These are phyloP conservation scores for Hermetia illucens DNA, from an alignment of 1,140 invertebrate genomes.

Conservation along the genomic window DNA sequence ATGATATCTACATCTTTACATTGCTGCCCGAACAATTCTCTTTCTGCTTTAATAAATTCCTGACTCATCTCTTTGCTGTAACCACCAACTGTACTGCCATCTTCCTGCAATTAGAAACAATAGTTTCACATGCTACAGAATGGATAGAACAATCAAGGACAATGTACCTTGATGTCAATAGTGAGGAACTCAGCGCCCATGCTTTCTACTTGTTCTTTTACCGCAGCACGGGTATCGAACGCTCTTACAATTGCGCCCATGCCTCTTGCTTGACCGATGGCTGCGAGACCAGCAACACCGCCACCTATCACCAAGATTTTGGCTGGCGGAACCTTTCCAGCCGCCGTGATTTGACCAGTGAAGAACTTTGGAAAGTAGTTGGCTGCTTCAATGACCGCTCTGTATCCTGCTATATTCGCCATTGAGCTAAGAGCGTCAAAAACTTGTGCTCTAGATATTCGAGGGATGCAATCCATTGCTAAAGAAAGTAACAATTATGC, in stretches of 20 bases:
- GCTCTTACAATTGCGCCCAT: slow-evolving; percentile 81
- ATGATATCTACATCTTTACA: slow-evolving; percentile 67
- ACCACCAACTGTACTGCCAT: slow-evolving; percentile 68
- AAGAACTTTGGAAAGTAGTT: slow-evolving; percentile 84
- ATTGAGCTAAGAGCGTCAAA: slow-evolving; percentile 86
- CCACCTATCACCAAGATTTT: slow-evolving; percentile 79
- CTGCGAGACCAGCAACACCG: slow-evolving; percentile 75
- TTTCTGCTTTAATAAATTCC: slow-evolving; percentile 76
- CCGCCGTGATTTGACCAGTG: slow-evolving; percentile 71
- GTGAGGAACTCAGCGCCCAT: slow-evolving; percentile 78
- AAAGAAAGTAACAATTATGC: slow-evolving; percentile 13
- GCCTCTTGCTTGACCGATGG: slow-evolving; percentile 71
- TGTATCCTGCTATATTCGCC: slow-evolving; percentile 84
- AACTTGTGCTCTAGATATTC: slow-evolving; percentile 72
- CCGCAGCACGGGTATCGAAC: slow-evolving; percentile 75
- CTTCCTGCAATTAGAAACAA: slow-evolving; percentile 42
- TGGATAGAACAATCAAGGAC: slow-evolving; percentile 8
- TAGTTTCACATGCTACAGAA: slow-evolving; percentile 4
- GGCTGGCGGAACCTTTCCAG: slow-evolving; percentile 71
- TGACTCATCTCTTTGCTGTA: slow-evolving; percentile 87
- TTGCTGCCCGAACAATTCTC: slow-evolving; percentile 74
- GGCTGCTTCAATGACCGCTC: slow-evolving; percentile 78
- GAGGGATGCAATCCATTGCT: slow-evolving; percentile 74
- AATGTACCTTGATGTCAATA: slow-evolving; percentile 48
- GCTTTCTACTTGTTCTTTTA: slow-evolving; percentile 80